These are phyloP conservation scores for Formica exsecta DNA, from an alignment of 1,140 invertebrate genomes.

Conservation along the genomic window DNA sequence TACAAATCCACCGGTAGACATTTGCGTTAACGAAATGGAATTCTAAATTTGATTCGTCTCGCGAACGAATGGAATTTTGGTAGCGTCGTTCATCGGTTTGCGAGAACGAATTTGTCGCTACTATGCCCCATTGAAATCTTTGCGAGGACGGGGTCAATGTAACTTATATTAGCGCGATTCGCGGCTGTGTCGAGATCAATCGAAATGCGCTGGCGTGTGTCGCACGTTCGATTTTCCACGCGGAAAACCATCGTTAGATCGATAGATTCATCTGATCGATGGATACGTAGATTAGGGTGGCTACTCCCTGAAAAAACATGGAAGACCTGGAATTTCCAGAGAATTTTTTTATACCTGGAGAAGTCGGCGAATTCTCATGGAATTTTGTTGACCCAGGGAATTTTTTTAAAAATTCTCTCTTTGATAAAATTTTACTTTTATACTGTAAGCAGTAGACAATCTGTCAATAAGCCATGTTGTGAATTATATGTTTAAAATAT, in stretches of 20 bases:
- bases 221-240: not conserved
- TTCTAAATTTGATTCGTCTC: not conserved
- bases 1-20: not conserved
- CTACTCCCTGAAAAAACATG: too few relatives aligned
- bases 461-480: too few relatives aligned
- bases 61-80: not conserved
- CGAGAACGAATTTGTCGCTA: conserved; percentile 22
- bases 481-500: too few relatives aligned
- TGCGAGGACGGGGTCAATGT: conserved; percentile 4
- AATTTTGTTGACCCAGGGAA: too few relatives aligned
- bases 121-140: conserved; percentile 32
- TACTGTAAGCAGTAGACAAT: too few relatives aligned
- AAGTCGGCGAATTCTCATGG: too few relatives aligned
- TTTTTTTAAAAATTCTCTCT: too few relatives aligned
- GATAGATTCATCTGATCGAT: not conserved
- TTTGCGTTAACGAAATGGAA: not conserved
- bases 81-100: not conserved
- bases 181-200: not conserved
- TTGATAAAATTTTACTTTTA: too few relatives aligned
- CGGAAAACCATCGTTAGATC: not conserved
- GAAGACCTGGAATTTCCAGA: too few relatives aligned
- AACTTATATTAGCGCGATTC: not conserved
- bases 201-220: not conserved
- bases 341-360: too few relatives aligned
- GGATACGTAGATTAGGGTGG: too few relatives aligned